Conservation (phyloP, 2,113 vertebrate genomes). For the Hippopotamus amphibius region DNA sequence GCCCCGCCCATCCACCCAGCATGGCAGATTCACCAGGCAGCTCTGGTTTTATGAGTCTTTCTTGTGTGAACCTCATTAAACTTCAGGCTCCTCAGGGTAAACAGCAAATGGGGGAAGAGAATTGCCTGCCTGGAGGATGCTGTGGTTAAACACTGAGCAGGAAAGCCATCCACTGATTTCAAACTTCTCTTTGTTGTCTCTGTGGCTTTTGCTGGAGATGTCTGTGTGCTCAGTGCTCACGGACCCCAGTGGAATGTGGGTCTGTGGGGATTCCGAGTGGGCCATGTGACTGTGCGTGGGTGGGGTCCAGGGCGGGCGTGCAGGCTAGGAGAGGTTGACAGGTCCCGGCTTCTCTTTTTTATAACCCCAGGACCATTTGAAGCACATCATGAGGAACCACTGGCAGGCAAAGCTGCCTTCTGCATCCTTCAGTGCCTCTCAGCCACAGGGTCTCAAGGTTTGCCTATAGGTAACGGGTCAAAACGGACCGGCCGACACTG, state of each 20-base stretch:
- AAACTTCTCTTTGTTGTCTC: not conserved
- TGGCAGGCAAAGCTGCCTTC: not conserved
- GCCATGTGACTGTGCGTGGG: not conserved
- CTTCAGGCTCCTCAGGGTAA: slow-evolving; percentile 14
- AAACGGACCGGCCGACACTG: not conserved
- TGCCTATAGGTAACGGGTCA: not conserved
- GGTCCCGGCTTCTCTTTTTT: not conserved
- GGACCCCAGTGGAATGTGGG: not conserved
- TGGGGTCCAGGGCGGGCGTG: not conserved
- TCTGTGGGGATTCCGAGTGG: rapidly evolving
- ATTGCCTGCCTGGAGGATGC: not conserved
- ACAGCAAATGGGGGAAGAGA: slow-evolving; percentile 16
- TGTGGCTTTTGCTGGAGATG: not conserved
- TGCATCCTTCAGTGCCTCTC: not conserved
- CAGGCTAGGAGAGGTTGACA: not conserved
- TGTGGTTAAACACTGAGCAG: not conserved
- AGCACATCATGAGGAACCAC: not conserved
- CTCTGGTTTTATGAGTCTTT: slow-evolving; percentile 18
- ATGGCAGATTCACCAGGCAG: not conserved
- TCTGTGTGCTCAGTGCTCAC: not conserved
- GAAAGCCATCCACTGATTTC: not conserved
- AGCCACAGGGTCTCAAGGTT: not conserved
- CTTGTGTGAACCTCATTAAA: slow-evolving; percentile 8
- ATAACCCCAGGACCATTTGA: not conserved
- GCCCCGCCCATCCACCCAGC: not conserved